Evolutionary conservation across 2,888 invertebrate species (phyloP).

Genomic region (Epinotia demarniana): DNA sequence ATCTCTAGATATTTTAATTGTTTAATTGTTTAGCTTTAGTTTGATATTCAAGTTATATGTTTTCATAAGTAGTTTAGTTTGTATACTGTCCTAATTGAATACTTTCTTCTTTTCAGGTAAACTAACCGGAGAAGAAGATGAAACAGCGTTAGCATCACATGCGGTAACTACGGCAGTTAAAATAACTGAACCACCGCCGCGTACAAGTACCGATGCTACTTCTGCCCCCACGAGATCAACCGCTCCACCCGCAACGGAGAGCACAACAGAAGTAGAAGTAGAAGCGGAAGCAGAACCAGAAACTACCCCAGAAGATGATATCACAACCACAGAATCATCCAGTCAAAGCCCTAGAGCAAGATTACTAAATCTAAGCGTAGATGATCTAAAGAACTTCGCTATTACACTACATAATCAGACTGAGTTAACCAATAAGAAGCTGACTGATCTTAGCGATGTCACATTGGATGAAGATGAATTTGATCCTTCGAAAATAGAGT

Average conservation of each 20-base stretch:
- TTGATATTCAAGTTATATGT: too few relatives aligned
- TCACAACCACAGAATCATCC: slow-evolving; percentile 49
- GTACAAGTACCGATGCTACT: slow-evolving; percentile 49
- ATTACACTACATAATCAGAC: slow-evolving; percentile 75
- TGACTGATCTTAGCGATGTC: slow-evolving; percentile 90
- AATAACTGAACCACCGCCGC: slow-evolving; percentile 47
- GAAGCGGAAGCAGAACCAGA: slow-evolving; percentile 44
- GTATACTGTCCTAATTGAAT: slow-evolving; percentile 2
- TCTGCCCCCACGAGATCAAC: slow-evolving; percentile 50
- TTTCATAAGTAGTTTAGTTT: too few relatives aligned
- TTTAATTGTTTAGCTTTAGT: too few relatives aligned
- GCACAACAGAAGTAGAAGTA: slow-evolving; percentile 48
- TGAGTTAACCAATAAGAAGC: slow-evolving; percentile 60
- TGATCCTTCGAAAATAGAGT: slow-evolving; percentile 58
- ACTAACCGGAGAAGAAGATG: slow-evolving; percentile 70
- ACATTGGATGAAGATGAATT: slow-evolving; percentile 88
- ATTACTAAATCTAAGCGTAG: slow-evolving; percentile 73
- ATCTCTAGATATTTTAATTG: too few relatives aligned
- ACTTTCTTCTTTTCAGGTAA: slow-evolving; percentile 66
- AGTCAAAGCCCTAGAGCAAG: slow-evolving; percentile 65
- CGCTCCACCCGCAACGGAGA: slow-evolving; percentile 47
- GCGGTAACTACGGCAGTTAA: slow-evolving; percentile 46
- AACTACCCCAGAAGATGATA: slow-evolving; percentile 55
- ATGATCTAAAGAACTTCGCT: slow-evolving; percentile 76
- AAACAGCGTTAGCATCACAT: slow-evolving; percentile 51